Evolutionary conservation across 2,888 invertebrate genomes (phyloP), one percentile per base, ranked within the genome.

Genomic region (Scaptomyza polygonia): DNA sequence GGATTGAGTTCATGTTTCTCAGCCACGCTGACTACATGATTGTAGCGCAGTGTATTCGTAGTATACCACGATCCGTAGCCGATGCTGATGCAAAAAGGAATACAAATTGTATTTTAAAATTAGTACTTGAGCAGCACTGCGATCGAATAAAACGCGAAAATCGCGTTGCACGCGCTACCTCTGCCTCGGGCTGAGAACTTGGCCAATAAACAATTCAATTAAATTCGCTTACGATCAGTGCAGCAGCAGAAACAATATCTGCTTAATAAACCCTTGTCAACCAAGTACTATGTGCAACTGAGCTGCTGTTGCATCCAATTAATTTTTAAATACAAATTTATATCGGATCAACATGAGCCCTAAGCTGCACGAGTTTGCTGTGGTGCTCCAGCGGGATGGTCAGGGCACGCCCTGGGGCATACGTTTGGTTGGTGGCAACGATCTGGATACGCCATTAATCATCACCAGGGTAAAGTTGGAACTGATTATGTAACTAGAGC

Each of bases 391-490:
- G 86, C 94, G 97, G 80, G 94, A 95, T 87, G 93, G 94, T 88
- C 93, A 93, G 80, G 93, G 93, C 80, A 94, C 94, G 88, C 95
- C 95, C 89, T 97, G 97, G 97, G 97, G 97, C 66, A 95, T 97
- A 87, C 94, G 97, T 86, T 93, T 97, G 81, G 96, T 96, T 77
- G 97, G 97, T 84, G 97, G 97, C 84, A 94, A 95, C 77, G 97
- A 97, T 93, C 94, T 97, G 88, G 95, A 96, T 89, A 95, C 96
- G 53, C 97, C 97, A 70, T 94, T 97, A 90, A 95, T 97, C 92
- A 95, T 97, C 91, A 97, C 97, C 77, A 95, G 95, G 95, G 97
- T 97, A 95, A 93, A 52, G 36, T 58, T 71, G 47, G 8, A 52
- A 69, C 44, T 21, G 4, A 49, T 88, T 83, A 80, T 75, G 66